Evolutionary conservation across 1,140 invertebrate genomes (phyloP).

Genomic region (Hyles euphorbiae): DNA sequence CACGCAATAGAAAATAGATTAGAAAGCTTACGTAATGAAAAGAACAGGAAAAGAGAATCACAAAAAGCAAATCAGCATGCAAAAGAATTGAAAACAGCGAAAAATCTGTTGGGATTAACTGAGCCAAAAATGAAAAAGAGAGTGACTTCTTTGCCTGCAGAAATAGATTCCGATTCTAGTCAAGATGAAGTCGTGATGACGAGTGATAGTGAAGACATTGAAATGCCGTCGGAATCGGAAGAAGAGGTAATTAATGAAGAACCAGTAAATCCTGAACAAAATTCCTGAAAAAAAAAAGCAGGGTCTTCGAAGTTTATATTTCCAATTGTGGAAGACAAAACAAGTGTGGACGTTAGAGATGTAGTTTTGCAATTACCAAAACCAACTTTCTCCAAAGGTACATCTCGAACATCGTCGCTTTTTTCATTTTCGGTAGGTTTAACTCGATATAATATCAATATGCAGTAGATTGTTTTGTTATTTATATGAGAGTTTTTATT

Average conservation of each 20-base stretch:
- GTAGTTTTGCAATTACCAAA: conserved; percentile 31
- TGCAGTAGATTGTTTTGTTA: conserved; percentile 14
- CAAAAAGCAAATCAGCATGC: conserved; percentile 25
- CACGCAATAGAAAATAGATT: conserved; percentile 29
- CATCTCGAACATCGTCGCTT: conserved; percentile 25
- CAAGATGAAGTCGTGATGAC: conserved; percentile 27
- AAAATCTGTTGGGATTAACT: conserved; percentile 28
- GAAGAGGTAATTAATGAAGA: conserved; percentile 21
- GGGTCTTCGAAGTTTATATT: conserved; percentile 24
- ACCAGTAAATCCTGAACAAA: conserved; percentile 27
- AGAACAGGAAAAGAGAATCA: conserved; percentile 24
- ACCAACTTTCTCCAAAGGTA: conserved; percentile 31
- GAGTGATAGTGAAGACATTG: conserved; percentile 30
- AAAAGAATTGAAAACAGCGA: conserved; percentile 29
- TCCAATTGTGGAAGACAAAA: conserved; percentile 28
- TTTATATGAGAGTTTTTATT: too few relatives aligned
- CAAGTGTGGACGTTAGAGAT: conserved; percentile 30
- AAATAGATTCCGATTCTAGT: conserved; percentile 31
- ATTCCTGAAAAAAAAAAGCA: conserved; percentile 30
- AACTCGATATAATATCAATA: conserved; percentile 26
- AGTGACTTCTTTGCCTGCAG: conserved; percentile 23
- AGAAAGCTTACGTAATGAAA: conserved; percentile 26
- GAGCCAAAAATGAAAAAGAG: conserved; percentile 27
- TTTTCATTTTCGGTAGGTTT: conserved; percentile 26
- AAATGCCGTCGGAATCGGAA: conserved; percentile 19